A percentile compares a stretch with the other conserved stretches of the same genome.
These are phyloP conservation scores for Apodemia hepburni DNA, from an alignment of 2,888 invertebrate genomes.

Conservation along the genomic window DNA sequence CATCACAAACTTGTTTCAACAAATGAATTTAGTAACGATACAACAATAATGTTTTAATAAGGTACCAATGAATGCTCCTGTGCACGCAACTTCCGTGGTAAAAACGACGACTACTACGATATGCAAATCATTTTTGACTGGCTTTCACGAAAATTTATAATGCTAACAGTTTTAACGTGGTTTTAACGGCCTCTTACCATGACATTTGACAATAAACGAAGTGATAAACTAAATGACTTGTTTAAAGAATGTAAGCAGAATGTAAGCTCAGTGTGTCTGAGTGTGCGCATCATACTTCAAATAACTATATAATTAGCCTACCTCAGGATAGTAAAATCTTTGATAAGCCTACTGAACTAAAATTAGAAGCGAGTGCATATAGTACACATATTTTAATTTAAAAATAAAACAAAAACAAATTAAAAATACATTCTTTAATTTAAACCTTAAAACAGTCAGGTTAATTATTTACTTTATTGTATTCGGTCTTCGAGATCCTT, in stretches of 20 bases:
- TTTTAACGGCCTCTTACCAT: conserved; percentile 60
- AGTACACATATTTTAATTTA: too few relatives aligned
- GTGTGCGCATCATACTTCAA: too few relatives aligned
- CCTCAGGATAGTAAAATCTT: too few relatives aligned
- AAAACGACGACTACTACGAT: conserved; percentile 55
- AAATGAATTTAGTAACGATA: conserved; percentile 49
- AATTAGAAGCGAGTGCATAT: too few relatives aligned
- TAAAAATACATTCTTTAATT: too few relatives aligned
- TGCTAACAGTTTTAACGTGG: conserved; percentile 52
- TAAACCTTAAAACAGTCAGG: too few relatives aligned
- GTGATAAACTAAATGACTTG: conserved; percentile 53
- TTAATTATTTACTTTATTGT: too few relatives aligned
- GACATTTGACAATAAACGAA: conserved; percentile 66
- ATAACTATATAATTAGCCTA: too few relatives aligned
- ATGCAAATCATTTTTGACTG: conserved; percentile 64
- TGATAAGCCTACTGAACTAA: too few relatives aligned
- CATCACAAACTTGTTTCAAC: conserved; percentile 41
- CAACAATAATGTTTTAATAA: conserved; percentile 62
- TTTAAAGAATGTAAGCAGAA: conserved; percentile 52
- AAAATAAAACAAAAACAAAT: too few relatives aligned
- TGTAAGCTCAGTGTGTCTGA: too few relatives aligned
- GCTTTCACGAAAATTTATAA: conserved; percentile 54
- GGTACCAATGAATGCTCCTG: conserved; percentile 45
- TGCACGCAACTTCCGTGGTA: conserved; percentile 54
- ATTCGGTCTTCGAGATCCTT: too few relatives aligned